Percentiles rank a stretch among this genome's conserved stretches.
These are phyloP conservation scores for Timandra comae DNA, from an alignment of 2,888 invertebrate genomes.

Conservation along the genomic window DNA sequence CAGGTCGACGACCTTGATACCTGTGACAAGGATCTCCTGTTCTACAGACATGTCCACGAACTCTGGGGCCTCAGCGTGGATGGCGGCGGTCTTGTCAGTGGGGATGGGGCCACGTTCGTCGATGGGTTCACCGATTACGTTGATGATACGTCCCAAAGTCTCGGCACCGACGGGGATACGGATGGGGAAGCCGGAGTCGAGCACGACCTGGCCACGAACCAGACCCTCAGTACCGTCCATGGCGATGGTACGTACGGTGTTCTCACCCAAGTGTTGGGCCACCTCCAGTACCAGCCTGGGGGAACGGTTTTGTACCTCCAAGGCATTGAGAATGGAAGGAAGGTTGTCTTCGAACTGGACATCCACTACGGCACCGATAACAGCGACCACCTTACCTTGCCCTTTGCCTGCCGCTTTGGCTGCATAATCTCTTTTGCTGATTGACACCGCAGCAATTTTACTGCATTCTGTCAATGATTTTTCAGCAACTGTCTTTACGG, in stretches of 20 bases:
- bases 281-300: conserved; percentile 90
- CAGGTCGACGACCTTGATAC: conserved; percentile 96
- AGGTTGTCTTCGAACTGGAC: conserved; percentile 96
- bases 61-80: conserved; percentile 93
- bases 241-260: conserved; percentile 93
- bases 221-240: conserved; percentile 97
- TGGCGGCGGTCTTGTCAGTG: conserved; percentile 85
- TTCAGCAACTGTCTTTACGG: conserved; percentile 75
- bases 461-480: conserved; percentile 77
- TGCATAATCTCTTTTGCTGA: conserved; percentile 62
- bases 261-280: conserved; percentile 95
- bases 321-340: conserved; percentile 95
- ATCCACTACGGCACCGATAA: conserved; percentile 98
- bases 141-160: conserved; percentile 95
- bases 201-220: conserved; percentile 88
- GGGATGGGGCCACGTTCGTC: conserved; percentile 93
- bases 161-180: conserved; percentile 93
- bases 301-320: conserved; percentile 91
- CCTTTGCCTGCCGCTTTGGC: conserved; percentile 44
- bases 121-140: conserved; percentile 92
- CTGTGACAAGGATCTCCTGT: conserved; percentile 94
- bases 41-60: conserved; percentile 95
- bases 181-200: conserved; percentile 91
- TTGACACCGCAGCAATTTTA: conserved; percentile 67
- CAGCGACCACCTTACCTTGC: conserved; percentile 89